Evolutionary conservation across 2,113 vertebrate species (phyloP).

Genomic region (Saguinus midas): DNA sequence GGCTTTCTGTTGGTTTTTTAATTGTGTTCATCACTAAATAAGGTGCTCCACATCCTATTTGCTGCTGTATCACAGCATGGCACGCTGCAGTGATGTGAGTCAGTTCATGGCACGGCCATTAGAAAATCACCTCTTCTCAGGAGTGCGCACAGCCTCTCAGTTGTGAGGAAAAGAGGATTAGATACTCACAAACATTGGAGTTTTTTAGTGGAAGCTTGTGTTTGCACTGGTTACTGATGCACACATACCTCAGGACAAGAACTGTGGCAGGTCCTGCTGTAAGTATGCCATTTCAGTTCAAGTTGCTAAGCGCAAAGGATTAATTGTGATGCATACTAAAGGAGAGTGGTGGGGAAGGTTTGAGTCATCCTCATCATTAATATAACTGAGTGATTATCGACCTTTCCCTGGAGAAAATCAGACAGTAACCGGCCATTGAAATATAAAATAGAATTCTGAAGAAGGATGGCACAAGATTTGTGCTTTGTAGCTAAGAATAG

Average conservation of each 20-base stretch:
- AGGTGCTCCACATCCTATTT: constrained; percentile 58
- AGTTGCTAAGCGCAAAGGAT: constrained; percentile 59
- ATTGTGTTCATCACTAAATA: constrained; percentile 56
- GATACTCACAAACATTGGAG: constrained; percentile 41
- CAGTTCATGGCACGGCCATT: neutral
- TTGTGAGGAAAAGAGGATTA: neutral
- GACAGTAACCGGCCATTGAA: constrained; percentile 43
- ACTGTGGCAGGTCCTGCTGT: neutral
- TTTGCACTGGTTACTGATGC: constrained; percentile 43
- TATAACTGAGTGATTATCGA: constrained; percentile 60
- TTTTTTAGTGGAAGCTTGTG: constrained; percentile 61
- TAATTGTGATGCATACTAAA: constrained; percentile 62
- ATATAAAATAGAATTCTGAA: constrained; percentile 61
- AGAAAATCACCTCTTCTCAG: constrained; percentile 55
- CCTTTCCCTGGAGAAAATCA: constrained; percentile 45
- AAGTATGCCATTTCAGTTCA: constrained; percentile 36
- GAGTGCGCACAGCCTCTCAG: constrained; percentile 48
- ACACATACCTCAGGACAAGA: constrained; percentile 12
- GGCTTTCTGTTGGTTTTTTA: neutral
- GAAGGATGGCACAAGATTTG: constrained; percentile 20
- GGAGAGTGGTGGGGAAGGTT: neutral
- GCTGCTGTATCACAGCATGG: neutral
- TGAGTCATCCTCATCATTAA: constrained; percentile 46
- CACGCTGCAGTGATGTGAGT: neutral
- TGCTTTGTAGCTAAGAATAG: constrained; percentile 76